Conservation (phyloP, 2,113 vertebrate genomes). For the Tachysurus vachellii region DNA sequence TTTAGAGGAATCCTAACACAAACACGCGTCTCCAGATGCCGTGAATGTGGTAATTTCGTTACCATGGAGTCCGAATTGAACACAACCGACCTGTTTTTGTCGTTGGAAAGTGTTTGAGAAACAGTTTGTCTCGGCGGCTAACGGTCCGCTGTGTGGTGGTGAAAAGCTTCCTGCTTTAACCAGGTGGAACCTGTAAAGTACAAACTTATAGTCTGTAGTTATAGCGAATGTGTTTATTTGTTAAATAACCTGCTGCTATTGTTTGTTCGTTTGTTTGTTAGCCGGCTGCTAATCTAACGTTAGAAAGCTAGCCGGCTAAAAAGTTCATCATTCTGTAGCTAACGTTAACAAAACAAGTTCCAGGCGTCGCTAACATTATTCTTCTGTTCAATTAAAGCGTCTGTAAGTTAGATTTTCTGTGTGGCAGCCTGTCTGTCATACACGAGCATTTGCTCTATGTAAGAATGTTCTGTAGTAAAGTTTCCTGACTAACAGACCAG, state of each 20-base stretch:
- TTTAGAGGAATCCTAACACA: too few relatives aligned
- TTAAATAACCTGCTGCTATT: not conserved
- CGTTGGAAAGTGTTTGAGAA: not conserved
- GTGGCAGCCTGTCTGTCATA: too few relatives aligned
- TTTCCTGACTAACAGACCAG: not conserved
- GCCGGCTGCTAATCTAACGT: not conserved
- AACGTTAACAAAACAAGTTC: not conserved
- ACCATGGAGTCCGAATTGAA: not conserved
- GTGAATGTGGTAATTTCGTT: not conserved
- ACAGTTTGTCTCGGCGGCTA: slow-evolving; percentile 24
- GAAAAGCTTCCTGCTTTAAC: not conserved
- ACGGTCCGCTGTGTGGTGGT: slow-evolving; percentile 31
- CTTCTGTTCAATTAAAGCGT: too few relatives aligned
- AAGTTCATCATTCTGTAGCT: slow-evolving; percentile 35
- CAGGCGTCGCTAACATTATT: not conserved
- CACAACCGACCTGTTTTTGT: slow-evolving; percentile 32
- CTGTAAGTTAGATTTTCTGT: not conserved
- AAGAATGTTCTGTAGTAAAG: not conserved
- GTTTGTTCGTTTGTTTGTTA: too few relatives aligned
- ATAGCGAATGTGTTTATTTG: not conserved
- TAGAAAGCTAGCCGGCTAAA: not conserved
- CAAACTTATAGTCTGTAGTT: not conserved
- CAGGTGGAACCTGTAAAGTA: not conserved
- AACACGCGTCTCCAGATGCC: not conserved
- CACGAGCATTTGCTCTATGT: not conserved